A percentile compares a stretch with the other conserved stretches of the same genome.
These are phyloP conservation scores for Gyrodactylus bullatarudis DNA, from an alignment of 1,140 invertebrate genomes.

Conservation along the genomic window DNA sequence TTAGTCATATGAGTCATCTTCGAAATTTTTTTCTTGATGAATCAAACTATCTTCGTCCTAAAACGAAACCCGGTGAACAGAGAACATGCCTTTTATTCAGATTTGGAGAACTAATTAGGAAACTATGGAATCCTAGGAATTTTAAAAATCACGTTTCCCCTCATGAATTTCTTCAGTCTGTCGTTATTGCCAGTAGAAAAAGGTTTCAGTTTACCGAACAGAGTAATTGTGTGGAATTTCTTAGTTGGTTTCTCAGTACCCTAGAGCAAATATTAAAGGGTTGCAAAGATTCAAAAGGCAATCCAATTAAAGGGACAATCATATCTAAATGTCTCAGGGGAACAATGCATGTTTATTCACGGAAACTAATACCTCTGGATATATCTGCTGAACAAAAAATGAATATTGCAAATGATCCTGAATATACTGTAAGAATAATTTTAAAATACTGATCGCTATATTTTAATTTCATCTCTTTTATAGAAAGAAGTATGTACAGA, in stretches of 20 bases:
- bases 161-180: constrained; percentile 82
- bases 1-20: constrained; percentile 66
- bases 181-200: constrained; percentile 87
- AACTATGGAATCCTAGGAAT: constrained; percentile 92
- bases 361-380: constrained; percentile 69
- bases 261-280: constrained; percentile 37
- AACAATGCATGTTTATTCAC: constrained; percentile 61
- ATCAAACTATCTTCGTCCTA: constrained; percentile 53
- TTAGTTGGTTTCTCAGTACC: constrained; percentile 78
- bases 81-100: constrained; percentile 55
- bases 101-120: constrained; percentile 79
- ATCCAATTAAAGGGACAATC: constrained; percentile 25
- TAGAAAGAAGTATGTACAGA: constrained; percentile 20
- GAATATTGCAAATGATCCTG: background rate
- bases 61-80: constrained; percentile 42
- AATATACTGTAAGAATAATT: constrained; percentile 4
- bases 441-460: background rate
- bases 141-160: constrained; percentile 98
- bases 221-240: constrained; percentile 82
- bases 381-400: constrained; percentile 15
- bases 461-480: constrained; percentile 6
- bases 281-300: constrained; percentile 7
- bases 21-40: constrained; percentile 72
- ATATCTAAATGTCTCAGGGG: constrained; percentile 79
- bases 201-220: constrained; percentile 90